These are phyloP conservation scores for Clunio marinus DNA, from an alignment of 2,888 invertebrate species.

Conservation along the genomic window DNA sequence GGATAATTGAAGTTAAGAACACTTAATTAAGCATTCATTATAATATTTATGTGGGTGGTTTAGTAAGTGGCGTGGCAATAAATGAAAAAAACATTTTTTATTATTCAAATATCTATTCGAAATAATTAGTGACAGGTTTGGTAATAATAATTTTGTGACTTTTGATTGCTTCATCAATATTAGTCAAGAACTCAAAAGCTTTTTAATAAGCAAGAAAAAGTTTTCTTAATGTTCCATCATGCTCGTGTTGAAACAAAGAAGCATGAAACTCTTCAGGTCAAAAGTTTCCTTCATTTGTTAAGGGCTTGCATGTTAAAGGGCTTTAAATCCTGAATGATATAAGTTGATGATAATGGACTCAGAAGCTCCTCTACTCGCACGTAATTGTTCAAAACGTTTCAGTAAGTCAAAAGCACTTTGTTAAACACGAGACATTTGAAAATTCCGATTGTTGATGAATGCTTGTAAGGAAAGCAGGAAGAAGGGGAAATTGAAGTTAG, in stretches of 20 bases:
- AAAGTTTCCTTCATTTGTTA: not conserved
- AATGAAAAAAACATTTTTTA: too few relatives aligned
- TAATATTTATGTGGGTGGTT: not conserved
- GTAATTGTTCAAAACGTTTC: conserved; percentile 9
- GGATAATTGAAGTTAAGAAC: conserved; percentile 32
- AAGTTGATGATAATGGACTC: not conserved
- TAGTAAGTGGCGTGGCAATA: not conserved
- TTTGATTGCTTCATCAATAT: conserved; percentile 13
- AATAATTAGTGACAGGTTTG: too few relatives aligned
- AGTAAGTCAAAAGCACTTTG: conserved; percentile 4
- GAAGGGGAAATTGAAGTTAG: conserved; percentile 9
- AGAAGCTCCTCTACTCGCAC: not conserved
- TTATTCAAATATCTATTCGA: too few relatives aligned
- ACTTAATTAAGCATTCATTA: conserved; percentile 35
- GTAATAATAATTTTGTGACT: too few relatives aligned
- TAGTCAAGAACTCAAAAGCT: not conserved
- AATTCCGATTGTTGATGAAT: conserved; percentile 13
- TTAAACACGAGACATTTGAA: not conserved
- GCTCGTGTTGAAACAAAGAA: not conserved
- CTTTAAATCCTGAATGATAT: conserved; percentile 17
- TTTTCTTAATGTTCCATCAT: conserved; percentile 6
- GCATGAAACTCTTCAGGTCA: not conserved
- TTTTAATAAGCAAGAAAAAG: not conserved
- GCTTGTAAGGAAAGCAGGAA: conserved; percentile 9
- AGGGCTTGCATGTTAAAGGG: conserved; percentile 11